Percentiles rank a stretch among this genome's conserved stretches.
These are phyloP conservation scores for Staurois parvus DNA, from an alignment of 2,797 vertebrate genomes.

Conservation along the genomic window DNA sequence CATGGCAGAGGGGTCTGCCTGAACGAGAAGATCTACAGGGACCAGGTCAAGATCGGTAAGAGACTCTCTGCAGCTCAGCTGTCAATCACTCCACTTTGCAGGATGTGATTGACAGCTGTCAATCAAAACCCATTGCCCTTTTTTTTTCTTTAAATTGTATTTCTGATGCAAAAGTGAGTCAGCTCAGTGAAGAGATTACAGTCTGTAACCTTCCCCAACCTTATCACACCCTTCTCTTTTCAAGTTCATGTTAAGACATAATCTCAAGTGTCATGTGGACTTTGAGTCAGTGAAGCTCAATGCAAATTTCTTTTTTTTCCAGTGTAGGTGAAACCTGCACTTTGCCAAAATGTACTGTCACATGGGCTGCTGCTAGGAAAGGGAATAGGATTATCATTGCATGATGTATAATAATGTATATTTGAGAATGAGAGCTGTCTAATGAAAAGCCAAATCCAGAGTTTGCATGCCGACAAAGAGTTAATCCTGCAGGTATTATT, in stretches of 20 bases:
- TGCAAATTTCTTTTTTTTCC: too few relatives aligned
- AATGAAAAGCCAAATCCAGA: too few relatives aligned
- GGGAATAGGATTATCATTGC: too few relatives aligned
- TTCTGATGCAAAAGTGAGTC: neutral
- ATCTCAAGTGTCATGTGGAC: conserved; percentile 1
- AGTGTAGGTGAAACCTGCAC: too few relatives aligned
- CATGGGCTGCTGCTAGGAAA: too few relatives aligned
- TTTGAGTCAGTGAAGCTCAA: neutral
- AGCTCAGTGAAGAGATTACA: neutral
- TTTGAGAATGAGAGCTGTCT: too few relatives aligned
- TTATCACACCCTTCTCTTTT: neutral
- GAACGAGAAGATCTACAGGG: conserved; percentile 95
- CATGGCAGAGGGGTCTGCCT: conserved; percentile 94
- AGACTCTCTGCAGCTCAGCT: neutral
- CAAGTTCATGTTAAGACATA: neutral
- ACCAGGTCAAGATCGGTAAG: conserved; percentile 82
- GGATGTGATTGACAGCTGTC: conserved; percentile 23
- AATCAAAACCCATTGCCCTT: neutral
- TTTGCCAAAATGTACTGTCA: too few relatives aligned
- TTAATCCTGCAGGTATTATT: too few relatives aligned
- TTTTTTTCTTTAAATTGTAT: neutral
- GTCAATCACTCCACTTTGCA: neutral
- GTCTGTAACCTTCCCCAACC: neutral
- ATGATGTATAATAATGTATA: too few relatives aligned
- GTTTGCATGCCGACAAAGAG: too few relatives aligned